These are phyloP conservation scores for Dromas ardeola DNA, from an alignment of 2,113 vertebrate species.

Conservation along the genomic window DNA sequence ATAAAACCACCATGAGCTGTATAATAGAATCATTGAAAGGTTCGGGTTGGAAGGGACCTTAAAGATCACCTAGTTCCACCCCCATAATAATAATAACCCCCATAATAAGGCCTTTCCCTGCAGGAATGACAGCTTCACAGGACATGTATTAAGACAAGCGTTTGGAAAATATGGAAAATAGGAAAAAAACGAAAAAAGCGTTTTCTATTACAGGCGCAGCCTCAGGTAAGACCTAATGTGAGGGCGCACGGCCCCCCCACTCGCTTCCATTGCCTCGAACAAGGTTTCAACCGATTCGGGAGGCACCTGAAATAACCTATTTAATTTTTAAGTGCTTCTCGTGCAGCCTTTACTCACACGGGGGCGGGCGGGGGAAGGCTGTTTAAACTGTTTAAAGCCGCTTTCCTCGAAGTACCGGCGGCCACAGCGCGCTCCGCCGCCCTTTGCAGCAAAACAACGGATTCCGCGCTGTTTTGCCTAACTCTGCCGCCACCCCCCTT, in stretches of 20 bases:
- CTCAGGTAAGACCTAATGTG: no score
- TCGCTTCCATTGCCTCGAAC: not conserved
- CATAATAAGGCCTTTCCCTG: no score
- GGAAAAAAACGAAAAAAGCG: no score
- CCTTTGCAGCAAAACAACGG: not conserved
- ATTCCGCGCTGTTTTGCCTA: not conserved
- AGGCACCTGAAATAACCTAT: not conserved
- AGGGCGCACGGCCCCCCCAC: rapidly evolving
- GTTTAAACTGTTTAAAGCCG: not conserved
- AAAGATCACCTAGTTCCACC: no score
- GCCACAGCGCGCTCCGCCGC: not conserved
- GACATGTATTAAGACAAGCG: rapidly evolving
- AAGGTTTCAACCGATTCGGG: rapidly evolving
- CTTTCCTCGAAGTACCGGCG: not conserved
- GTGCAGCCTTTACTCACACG: not conserved
- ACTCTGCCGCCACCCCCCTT: not conserved
- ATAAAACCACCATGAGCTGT: rapidly evolving
- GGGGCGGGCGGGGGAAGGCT: not conserved
- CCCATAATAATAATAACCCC: no score
- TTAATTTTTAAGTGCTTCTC: no score
- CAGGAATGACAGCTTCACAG: not conserved
- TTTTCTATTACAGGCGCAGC: not conserved
- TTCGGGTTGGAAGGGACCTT: no score
- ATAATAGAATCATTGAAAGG: not conserved
- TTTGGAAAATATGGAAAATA: not conserved